Base-by-base conservation (phyloP, 2,113 vertebrate species). In the Neolamprologus caudopunctatus region DNA sequence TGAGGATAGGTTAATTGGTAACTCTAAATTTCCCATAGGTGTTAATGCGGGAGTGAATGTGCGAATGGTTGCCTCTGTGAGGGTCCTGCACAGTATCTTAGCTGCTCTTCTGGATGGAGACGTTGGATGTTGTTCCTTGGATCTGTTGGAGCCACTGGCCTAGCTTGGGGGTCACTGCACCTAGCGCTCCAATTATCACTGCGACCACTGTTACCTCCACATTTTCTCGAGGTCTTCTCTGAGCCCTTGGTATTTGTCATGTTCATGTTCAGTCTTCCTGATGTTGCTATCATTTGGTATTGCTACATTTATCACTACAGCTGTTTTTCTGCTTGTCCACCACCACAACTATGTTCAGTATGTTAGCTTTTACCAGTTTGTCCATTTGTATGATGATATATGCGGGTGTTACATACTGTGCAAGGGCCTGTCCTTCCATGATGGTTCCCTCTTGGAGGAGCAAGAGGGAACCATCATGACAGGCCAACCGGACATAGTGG, bases 361-460 rank as follows among this genome's bases (percentile, higher is more conserved):
- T 63, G 9, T 63, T 1, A 63, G 28, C 58, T 33, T 7, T 63
- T 19, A 63, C 28, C 6, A 35, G 28, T 19, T 63, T 35, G 9
- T 35, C 28, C 17, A 35, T 63, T 33, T 63, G 28, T 63, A 63
- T 33, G 58, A 19, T 63, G 28, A 63, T 33, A 33, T 63, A 11
- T 33, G 58, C 0, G 3, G 9, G 5, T 63, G 58, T 11, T 11
- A 0, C 58, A 63, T 63, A 11, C 26, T 31, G 57, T 17, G 8
- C 26, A 10, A 2, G 57, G 57, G 26, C 57, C 26, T 31, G 57
- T 61, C 58, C 16, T 33, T 33, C 2, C 28, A 61, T 33, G 16
- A 63, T 63, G 28, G 28, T 33, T 11, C 28, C 3, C 5, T 61
- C 57, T 61, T 17, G 50, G 47, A 19, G 47, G 47, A 50, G 47